These are phyloP conservation scores for Xenopus laevis DNA, from an alignment of 2,113 vertebrate genomes.

Conservation along the genomic window DNA sequence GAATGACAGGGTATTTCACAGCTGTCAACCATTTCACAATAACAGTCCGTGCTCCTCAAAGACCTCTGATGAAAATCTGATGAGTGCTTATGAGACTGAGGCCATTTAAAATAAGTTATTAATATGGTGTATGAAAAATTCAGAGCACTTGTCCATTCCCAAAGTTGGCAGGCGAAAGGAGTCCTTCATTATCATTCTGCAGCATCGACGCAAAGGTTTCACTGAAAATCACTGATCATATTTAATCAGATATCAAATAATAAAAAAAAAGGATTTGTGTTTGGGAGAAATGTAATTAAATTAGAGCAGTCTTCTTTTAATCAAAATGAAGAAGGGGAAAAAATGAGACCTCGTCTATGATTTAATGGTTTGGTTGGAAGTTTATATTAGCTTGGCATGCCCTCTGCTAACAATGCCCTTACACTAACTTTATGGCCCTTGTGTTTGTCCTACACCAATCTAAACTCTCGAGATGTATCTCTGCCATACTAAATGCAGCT, in stretches of 20 bases:
- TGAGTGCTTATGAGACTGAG: conserved; percentile 46
- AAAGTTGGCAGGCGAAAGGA: conserved; percentile 20
- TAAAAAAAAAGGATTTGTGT: neutral
- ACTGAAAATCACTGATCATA: conserved; percentile 15
- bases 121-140: conserved; percentile 56
- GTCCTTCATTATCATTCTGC: conserved; percentile 42
- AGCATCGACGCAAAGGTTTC: conserved; percentile 24
- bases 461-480: too few species aligned
- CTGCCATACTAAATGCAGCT: conserved; percentile 5
- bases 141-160: conserved; percentile 42
- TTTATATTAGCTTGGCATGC: too few species aligned
- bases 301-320: too few species aligned
- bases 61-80: conserved; percentile 38
- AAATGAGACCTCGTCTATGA: too few species aligned
- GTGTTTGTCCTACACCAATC: too few species aligned
- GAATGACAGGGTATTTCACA: too few species aligned
- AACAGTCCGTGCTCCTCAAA: conserved; percentile 6
- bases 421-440: too few species aligned
- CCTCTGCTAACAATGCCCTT: too few species aligned
- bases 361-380: too few species aligned
- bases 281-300: conserved; percentile 22
- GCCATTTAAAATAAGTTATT: conserved; percentile 53
- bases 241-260: neutral
- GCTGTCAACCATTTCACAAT: too few species aligned
- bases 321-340: too few species aligned